Conservation (phyloP, 2,888 invertebrate species). For the Pristionchus exspectatus region DNA sequence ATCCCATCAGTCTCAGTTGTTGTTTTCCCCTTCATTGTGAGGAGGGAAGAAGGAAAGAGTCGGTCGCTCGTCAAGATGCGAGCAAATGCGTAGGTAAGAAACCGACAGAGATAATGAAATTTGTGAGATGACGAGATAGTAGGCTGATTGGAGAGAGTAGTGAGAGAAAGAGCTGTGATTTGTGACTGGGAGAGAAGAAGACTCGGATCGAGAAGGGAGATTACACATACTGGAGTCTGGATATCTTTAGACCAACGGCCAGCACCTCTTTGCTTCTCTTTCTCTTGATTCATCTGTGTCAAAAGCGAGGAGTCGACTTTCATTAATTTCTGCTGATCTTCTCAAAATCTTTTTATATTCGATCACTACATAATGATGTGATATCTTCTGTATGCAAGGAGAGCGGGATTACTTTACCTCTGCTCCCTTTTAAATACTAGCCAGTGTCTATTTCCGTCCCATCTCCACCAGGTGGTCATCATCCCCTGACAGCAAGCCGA, state of each 20-base stretch:
- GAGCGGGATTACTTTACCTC: too few species aligned
- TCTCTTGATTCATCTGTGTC: not conserved
- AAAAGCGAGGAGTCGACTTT: not conserved
- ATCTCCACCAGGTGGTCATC: constrained; percentile 14
- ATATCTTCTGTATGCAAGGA: too few species aligned
- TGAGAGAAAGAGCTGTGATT: not conserved
- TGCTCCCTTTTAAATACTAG: not conserved
- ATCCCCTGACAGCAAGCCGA: constrained; percentile 10
- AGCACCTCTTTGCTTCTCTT: not conserved
- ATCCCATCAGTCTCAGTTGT: not conserved
- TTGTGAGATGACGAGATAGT: not conserved
- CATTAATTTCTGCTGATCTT: too few species aligned
- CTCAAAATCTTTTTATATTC: too few species aligned
- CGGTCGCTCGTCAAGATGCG: not conserved
- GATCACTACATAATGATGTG: too few species aligned
- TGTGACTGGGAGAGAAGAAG: constrained; percentile 25
- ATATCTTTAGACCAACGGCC: constrained; percentile 38
- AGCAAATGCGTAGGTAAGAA: constrained; percentile 43
- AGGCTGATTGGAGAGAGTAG: not conserved
- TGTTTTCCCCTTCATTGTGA: constrained; percentile 12
- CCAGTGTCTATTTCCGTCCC: not conserved
- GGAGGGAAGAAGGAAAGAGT: not conserved
- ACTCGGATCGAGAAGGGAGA: constrained; percentile 21
- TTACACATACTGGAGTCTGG: constrained; percentile 13
- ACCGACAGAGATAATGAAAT: constrained; percentile 15